These are phyloP conservation scores for Spodoptera exigua DNA, from an alignment of 2,888 invertebrate species.

Conservation along the genomic window DNA sequence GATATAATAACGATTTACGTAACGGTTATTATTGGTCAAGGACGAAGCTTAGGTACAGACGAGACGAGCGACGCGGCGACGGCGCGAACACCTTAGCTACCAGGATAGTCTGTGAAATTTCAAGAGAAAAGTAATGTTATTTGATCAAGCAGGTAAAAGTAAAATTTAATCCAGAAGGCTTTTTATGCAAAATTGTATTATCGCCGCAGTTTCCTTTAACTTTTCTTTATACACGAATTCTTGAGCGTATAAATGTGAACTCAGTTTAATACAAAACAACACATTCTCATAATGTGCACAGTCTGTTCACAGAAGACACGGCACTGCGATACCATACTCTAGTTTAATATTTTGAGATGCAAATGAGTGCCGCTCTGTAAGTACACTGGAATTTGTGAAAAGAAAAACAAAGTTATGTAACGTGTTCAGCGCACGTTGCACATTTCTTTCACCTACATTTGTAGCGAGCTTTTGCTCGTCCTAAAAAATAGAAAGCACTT, in stretches of 20 bases:
- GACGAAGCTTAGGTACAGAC: constrained; percentile 6
- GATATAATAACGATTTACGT: constrained; percentile 43
- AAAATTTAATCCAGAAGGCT: constrained; percentile 22
- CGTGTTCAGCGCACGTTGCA: constrained; percentile 47
- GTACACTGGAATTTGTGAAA: constrained; percentile 45
- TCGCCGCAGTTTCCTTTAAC: constrained; percentile 8
- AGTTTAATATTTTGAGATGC: constrained; percentile 52
- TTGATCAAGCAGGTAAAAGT: constrained; percentile 15
- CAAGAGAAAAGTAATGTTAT: constrained; percentile 15
- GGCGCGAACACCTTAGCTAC: no score
- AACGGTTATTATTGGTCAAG: constrained; percentile 38
- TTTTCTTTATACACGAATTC: constrained; percentile 22
- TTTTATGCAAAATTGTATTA: constrained; percentile 34
- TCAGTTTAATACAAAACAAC: constrained; percentile 13
- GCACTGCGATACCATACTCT: constrained; percentile 16
- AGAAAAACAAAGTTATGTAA: constrained; percentile 56
- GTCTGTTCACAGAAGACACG: constrained; percentile 28
- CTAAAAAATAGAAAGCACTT: constrained; percentile 46
- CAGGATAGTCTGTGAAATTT: constrained; percentile 1
- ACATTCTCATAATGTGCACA: constrained; percentile 28
- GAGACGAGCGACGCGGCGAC: not conserved
- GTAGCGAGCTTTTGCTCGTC: constrained; percentile 44
- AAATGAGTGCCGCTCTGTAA: constrained; percentile 46
- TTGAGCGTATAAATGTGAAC: constrained; percentile 16
- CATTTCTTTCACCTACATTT: constrained; percentile 47